Evolutionary conservation across 2,888 invertebrate genomes (phyloP), one percentile per base, ranked within the genome.

Genomic region (Tolmerus cingulatus): DNA sequence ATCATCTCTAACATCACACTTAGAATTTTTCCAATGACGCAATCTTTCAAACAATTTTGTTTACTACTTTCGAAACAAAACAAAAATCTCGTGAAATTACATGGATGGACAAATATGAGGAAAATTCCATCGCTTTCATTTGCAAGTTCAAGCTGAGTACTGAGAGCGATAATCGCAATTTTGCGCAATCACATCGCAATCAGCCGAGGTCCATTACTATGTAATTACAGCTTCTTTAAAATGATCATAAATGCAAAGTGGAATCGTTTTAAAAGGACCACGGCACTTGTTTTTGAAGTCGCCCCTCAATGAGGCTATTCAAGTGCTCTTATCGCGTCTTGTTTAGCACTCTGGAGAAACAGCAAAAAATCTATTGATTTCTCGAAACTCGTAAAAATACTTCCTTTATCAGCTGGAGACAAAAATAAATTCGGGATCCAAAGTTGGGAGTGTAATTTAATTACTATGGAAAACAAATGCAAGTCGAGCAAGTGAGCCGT

Each of bases 381-480:
- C 66, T 66, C 3, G 66, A 66, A 66, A 66, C 66, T 66, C 66
- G 27, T 66, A 66, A 66, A 66, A 66, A 27, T 27, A 2, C 0
- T 66, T 19, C 9, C 8, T 66, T 79, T 79, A 79, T 79, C 79
- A 79, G 79, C 7, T 79, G 16, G 37, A n/a, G 51, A 79, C 79
- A 19, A 46, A 79, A 79, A 79, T 79, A 79, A 79, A 79, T 79
- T 46, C 9, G 37, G 27, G 51, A 51, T 79, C n/a, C 30, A 27
- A n/a, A 19, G 46, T 79, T 79, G 46, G 30, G n/a, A 79, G 51
- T 79, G 7, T 79, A 79, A 79, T 79, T 79, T 79, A 79, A 51
- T 79, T 79, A 79, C 51, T 30, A 79, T 23, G 66, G 23, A 66
- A 66, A 66, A 30, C 79, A 79, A 27, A 79, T 30, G 27, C 79